Base-by-base conservation (phyloP, 2,888 invertebrate species). In the Lasioglossum vierecki region DNA sequence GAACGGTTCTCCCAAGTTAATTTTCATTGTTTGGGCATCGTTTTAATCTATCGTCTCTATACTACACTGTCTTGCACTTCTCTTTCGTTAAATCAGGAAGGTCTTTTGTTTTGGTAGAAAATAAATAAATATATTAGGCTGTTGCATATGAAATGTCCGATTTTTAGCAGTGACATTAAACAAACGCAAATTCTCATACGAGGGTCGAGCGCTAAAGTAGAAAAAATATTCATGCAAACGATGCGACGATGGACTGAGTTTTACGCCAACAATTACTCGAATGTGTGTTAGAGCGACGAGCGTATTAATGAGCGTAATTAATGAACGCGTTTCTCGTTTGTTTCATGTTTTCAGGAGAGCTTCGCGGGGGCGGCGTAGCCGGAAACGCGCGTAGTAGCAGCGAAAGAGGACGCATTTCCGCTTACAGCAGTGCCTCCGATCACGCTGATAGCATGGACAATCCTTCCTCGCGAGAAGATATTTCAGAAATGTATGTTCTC, bases 391-490 rank as follows among this genome's bases (percentile, higher is more conserved):
- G 95, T 41, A 91, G 92, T 85, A 93, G 92, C 90, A 91, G 91
- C 90, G 95, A 95, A 86, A 92, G 94, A 90, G 93, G 94, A 90
- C 94, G 95, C 87, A 91, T 93, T 92, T 93, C 93, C 90, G 93
- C 91, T 91, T 94, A 93, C 88, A 89, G 91, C 86, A 92, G 92
- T 86, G 88, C 87, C 76, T 89, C 91, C 82, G 95, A 94, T 92
- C 93, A 94, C 93, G 91, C 92, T 84, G 94, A 94, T 90, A 93
- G 88, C 85, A 93, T 94, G 93, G 95, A 95, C 88, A 94, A 94
- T 90, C 95, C 94, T 87, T 94, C 94, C 60, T 94, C 94, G 71
- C 92, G 94, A 88, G 95, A 95, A 91, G 95, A 95, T 89, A 94
- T 95, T 85, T 93, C 94, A 66, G 95, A 95, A 93, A 95, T 95